phyloP scores from a whole-genome alignment of 2,797 vertebrate genomes.

The Carapus acus region DNA sequence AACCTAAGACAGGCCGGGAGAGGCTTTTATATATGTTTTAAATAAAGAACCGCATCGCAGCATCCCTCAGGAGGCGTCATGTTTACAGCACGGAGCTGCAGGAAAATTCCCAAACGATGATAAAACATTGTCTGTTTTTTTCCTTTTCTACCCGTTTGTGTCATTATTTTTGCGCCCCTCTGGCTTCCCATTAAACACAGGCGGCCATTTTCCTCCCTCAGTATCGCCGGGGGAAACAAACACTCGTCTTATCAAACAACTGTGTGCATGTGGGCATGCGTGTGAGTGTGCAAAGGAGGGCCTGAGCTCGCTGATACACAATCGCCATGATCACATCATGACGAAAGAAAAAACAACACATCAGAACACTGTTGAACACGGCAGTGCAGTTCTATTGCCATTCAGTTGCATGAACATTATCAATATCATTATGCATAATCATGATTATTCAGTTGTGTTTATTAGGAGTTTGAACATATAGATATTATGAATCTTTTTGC shows the following conservation, averaged over 20 bases:
- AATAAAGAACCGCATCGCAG: conserved; percentile 19
- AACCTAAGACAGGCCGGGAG: conserved; percentile 8
- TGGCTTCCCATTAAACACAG: conserved; percentile 5
- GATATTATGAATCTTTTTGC: too few species aligned
- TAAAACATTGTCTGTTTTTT: conserved; percentile 30
- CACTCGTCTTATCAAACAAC: conserved; percentile 47
- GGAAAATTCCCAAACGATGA: conserved; percentile 32
- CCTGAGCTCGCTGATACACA: conserved; percentile 22
- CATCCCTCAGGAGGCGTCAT: conserved; percentile 25
- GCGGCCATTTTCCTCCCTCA: conserved; percentile 26
- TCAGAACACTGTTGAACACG: too few species aligned
- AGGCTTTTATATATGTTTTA: conserved; percentile 26
- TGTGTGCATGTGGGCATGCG: conserved; percentile 34
- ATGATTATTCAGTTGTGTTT: too few species aligned
- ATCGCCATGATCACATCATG: conserved; percentile 19
- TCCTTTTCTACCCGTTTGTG: conserved; percentile 25
- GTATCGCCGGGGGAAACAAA: conserved; percentile 43
- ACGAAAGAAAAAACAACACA: conserved; percentile 21
- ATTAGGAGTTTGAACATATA: too few species aligned
- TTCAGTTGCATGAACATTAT: too few species aligned
- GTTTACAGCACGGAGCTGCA: conserved; percentile 28
- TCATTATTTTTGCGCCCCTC: conserved; percentile 40
- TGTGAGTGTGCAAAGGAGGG: conserved; percentile 18
- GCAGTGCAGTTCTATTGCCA: conserved; percentile 18
- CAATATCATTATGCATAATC: too few species aligned